These are phyloP conservation scores for Magallana gigas DNA, from an alignment of 1,140 invertebrate species.

Conservation along the genomic window DNA sequence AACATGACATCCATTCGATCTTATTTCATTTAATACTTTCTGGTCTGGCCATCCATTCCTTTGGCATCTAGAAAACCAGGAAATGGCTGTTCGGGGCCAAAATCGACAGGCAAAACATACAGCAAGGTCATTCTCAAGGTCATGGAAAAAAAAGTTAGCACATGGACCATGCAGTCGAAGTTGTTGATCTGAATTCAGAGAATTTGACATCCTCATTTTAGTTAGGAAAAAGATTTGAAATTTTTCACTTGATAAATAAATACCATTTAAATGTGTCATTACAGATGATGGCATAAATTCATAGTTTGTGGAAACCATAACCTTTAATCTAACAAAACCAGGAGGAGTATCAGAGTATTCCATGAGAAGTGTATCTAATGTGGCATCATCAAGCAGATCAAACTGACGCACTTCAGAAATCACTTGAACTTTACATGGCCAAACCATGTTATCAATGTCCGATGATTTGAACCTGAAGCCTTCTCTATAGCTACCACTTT, in stretches of 20 bases:
- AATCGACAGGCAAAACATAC: not conserved
- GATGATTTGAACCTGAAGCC: not conserved
- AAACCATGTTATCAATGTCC: not conserved
- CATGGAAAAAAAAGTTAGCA: not conserved
- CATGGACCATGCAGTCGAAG: not conserved
- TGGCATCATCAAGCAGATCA: not conserved
- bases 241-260: not conserved
- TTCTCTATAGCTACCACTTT: not conserved
- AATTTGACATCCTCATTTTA: not conserved
- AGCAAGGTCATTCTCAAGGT: not conserved
- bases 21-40: not conserved
- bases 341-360: not conserved
- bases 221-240: not conserved
- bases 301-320: not conserved
- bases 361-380: not conserved
- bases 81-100: not conserved
- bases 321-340: not conserved
- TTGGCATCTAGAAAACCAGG: not conserved
- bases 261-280: not conserved
- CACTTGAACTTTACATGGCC: not conserved
- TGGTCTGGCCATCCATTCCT: not conserved
- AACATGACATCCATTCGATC: conserved; percentile 11
- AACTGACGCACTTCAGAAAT: not conserved
- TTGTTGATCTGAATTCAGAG: not conserved
- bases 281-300: not conserved